Base-by-base conservation (phyloP, 2,113 vertebrate species). In the Onychostruthus taczanowskii region DNA sequence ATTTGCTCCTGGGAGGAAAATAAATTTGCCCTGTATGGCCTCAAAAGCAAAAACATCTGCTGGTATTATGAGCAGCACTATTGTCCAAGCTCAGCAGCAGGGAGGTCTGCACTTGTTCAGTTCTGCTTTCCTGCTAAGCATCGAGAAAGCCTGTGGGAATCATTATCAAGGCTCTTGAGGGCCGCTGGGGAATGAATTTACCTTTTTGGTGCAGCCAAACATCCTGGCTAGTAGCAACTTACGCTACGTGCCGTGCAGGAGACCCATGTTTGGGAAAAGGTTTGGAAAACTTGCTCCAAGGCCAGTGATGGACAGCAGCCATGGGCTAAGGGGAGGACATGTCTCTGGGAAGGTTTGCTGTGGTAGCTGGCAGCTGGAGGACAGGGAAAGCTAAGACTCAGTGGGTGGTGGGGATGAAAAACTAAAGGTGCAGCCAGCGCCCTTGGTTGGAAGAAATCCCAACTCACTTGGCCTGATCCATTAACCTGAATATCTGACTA, bases 31-130 rank as follows among this genome's bases (percentile, higher is more conserved):
- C 77, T 83, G 80, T 82, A 87, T 0, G 8, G 79, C 73, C 90
- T 87, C 95, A 96, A 97, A 96, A 96, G 92, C 82, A 87, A 95
- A 97, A 97, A 67, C 92, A 97, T 96, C 93, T 96, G 96, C 87
- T 88, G 80, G 68, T 93, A 80, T 93, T 96, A 90, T 93, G 82
- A 97, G 94, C 92, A 93, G 93, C 53, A 44, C 79, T 91, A 93
- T 97, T 96, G 95, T 96, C 96, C 79, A 5, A 91, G 39, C 61
- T 75, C 87, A 95, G 69, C 84, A 94, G 66, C 87, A 59, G 93
- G 96, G 94, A 97, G 93, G 94, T 97, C 86, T 92, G 91, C 89
- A 94, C 94, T 96, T 95, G 95, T 95, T 95, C 93, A 74, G 39
- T 23, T 76, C 80, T 93, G 86, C 64, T 90, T 94, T 87, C 61